A percentile compares a stretch with the other conserved stretches of the same genome.
phyloP scores from a whole-genome alignment of 1,140 invertebrate genomes.

The Drosophila murphyi region DNA sequence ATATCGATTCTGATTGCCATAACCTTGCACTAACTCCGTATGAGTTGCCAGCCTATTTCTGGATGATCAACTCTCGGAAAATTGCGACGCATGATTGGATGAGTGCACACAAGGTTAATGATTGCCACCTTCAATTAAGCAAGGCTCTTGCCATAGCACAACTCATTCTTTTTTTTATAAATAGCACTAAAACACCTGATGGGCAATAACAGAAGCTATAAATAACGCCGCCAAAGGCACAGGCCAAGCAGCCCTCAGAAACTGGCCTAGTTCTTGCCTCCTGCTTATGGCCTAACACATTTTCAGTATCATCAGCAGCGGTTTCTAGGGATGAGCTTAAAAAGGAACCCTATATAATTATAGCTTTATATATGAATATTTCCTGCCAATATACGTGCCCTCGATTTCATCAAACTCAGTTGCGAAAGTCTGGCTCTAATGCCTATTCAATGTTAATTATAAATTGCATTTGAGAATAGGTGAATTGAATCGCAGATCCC shows the following conservation, averaged over 20 bases:
- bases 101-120: slow-evolving; percentile 49
- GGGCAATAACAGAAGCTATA: slow-evolving; percentile 15
- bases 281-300: slow-evolving; percentile 4
- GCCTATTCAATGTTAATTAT: no score
- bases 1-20: neutral
- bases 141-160: slow-evolving; percentile 3
- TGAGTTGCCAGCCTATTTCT: slow-evolving; percentile 16
- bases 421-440: no score
- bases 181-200: slow-evolving; percentile 8
- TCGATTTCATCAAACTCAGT: no score
- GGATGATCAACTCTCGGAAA: slow-evolving; percentile 5
- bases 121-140: slow-evolving; percentile 31
- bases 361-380: no score
- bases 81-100: slow-evolving; percentile 39
- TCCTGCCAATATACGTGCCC: no score
- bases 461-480: no score
- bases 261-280: neutral
- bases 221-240: slow-evolving; percentile 2
- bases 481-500: no score
- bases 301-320: slow-evolving; percentile 23
- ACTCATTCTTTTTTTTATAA: slow-evolving; percentile 4
- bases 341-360: neutral
- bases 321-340: neutral
- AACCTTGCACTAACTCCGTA: slow-evolving; percentile 14
- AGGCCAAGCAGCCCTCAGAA: slow-evolving; percentile 3